Conservation (phyloP, 2,113 vertebrate genomes). For the Bettongia penicillata region DNA sequence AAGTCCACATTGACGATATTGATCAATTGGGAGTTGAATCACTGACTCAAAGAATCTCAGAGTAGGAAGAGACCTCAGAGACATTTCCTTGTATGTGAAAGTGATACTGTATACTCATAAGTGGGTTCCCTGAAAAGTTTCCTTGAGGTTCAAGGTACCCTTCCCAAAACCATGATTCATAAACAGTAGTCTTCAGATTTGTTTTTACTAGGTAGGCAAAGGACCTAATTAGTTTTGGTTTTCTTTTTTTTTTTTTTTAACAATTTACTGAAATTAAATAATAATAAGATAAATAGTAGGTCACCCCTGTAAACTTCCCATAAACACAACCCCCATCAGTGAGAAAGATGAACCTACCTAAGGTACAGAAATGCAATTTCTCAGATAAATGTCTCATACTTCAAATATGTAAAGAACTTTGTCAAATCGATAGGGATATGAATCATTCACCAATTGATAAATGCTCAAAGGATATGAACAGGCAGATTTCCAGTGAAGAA, state of each 20-base stretch:
- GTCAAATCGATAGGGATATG: too few species aligned
- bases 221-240: not conserved
- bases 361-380: not conserved
- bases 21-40: not conserved
- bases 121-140: not conserved
- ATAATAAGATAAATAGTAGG: not conserved
- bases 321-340: not conserved
- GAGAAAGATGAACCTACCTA: not conserved
- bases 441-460: too few species aligned
- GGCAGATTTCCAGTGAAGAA: too few species aligned
- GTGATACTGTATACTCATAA: not conserved
- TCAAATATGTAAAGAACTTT: too few species aligned
- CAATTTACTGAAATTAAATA: not conserved
- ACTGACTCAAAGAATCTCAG: not conserved
- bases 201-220: not conserved
- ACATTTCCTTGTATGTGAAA: not conserved
- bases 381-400: too few species aligned
- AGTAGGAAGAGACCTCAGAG: not conserved
- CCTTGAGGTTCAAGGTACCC: not conserved
- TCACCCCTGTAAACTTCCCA: not conserved
- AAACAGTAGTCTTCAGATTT: not conserved
- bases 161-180: not conserved
- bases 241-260: not conserved
- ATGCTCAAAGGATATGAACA: too few species aligned
- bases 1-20: not conserved